Conservation (phyloP, 2,888 invertebrate species). For the Papilio demoleus region DNA sequence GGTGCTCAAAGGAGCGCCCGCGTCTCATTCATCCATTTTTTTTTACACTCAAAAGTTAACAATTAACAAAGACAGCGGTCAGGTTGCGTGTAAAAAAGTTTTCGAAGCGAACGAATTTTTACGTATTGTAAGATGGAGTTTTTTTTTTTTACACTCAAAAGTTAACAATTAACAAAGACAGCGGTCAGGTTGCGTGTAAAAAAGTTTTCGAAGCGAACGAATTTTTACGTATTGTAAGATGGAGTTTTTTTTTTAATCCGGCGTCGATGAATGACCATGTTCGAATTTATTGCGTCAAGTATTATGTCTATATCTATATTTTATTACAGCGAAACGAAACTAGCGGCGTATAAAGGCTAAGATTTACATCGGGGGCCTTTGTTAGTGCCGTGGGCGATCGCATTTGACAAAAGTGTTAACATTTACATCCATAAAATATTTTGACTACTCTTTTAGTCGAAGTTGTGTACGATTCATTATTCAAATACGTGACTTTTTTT, state of each 20-base stretch:
- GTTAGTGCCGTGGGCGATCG: slow-evolving; percentile 72
- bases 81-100: slow-evolving; percentile 69
- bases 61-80: slow-evolving; percentile 80
- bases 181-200: slow-evolving; percentile 76
- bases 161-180: slow-evolving; percentile 76
- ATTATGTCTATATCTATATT: slow-evolving; percentile 78
- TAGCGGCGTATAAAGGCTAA: slow-evolving; percentile 68
- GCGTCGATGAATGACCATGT: slow-evolving; percentile 57
- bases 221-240: slow-evolving; percentile 62
- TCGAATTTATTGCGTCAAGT: slow-evolving; percentile 73
- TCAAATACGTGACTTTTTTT: slow-evolving; percentile 4
- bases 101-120: slow-evolving; percentile 56
- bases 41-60: slow-evolving; percentile 64
- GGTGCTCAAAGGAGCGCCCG: slow-evolving; percentile 65
- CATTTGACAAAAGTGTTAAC: slow-evolving; percentile 81
- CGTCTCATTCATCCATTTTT: slow-evolving; percentile 70
- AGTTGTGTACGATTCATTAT: slow-evolving; percentile 42
- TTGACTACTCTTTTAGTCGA: slow-evolving; percentile 77
- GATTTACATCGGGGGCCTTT: slow-evolving; percentile 76
- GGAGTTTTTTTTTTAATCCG: slow-evolving; percentile 54
- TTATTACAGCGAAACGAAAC: slow-evolving; percentile 65
- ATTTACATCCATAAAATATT: slow-evolving; percentile 79
- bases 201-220: slow-evolving; percentile 53
- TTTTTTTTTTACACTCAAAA: slow-evolving; percentile 65
- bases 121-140: slow-evolving; percentile 56